A percentile compares a stretch with the other conserved stretches of the same genome.
phyloP scores from a whole-genome alignment of 2,113 vertebrate genomes.

The Formicarius rufipectus region DNA sequence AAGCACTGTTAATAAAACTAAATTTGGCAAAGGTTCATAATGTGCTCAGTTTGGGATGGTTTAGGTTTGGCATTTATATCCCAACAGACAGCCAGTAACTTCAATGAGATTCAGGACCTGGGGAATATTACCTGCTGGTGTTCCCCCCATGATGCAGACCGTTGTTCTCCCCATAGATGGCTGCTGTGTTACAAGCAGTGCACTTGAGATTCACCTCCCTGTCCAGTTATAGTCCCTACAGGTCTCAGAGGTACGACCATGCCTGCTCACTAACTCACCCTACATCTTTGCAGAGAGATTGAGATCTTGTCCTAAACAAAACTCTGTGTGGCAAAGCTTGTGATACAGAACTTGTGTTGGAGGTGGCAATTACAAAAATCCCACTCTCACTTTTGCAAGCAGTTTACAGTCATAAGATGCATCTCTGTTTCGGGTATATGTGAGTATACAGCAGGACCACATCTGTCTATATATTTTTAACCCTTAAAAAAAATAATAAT shows the following conservation, averaged over 20 bases:
- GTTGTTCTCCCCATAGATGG: neutral
- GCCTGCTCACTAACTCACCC: neutral
- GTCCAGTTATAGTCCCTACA: neutral
- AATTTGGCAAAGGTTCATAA: neutral
- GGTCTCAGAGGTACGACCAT: neutral
- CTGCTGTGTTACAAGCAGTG: neutral
- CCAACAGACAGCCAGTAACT: neutral
- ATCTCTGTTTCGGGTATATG: neutral
- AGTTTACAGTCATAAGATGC: accelerated
- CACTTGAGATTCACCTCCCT: neutral
- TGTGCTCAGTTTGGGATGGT: neutral
- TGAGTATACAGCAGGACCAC: neutral
- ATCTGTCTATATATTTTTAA: neutral
- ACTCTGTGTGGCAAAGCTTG: neutral
- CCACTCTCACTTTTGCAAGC: neutral
- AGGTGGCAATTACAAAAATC: neutral
- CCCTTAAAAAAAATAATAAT: accelerated
- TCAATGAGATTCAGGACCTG: neutral
- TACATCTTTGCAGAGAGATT: neutral
- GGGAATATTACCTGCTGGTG: neutral
- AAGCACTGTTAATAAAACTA: neutral
- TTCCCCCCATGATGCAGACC: accelerated
- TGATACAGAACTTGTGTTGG: neutral
- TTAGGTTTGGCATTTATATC: neutral
- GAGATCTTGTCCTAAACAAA: neutral